phyloP scores from a whole-genome alignment of 2,888 invertebrate genomes.

The Hemaris fuciformis region DNA sequence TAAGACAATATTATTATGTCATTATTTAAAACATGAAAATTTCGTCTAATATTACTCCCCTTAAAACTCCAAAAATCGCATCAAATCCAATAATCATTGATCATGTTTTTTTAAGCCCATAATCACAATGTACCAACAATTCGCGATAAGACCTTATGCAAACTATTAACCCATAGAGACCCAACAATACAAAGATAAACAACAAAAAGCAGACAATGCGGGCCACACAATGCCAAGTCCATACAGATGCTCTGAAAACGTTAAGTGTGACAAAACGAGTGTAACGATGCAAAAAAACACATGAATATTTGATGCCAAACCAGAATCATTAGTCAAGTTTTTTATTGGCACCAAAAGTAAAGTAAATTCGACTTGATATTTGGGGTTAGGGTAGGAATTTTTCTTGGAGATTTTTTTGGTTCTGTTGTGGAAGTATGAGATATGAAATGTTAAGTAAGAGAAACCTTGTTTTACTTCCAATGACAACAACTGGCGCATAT shows the following conservation, averaged over 20 bases:
- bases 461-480: no score
- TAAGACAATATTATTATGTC: no score
- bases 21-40: background rate
- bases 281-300: slow-evolving; percentile 53
- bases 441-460: background rate
- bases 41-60: background rate
- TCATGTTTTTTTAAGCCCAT: background rate
- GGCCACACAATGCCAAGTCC: slow-evolving; percentile 51
- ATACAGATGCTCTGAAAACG: slow-evolving; percentile 77
- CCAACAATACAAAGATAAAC: slow-evolving; percentile 11
- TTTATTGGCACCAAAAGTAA: slow-evolving; percentile 42
- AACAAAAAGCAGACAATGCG: slow-evolving; percentile 34
- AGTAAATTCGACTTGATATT: background rate
- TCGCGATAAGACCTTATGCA: slow-evolving; percentile 7
- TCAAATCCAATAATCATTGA: slow-evolving; percentile 1
- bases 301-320: slow-evolving; percentile 79
- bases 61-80: background rate
- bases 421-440: background rate
- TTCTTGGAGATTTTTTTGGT: background rate
- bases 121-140: slow-evolving; percentile 8
- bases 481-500: no score
- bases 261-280: slow-evolving; percentile 78
- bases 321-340: slow-evolving; percentile 80
- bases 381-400: background rate
- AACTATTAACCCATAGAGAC: slow-evolving; percentile 6